These are phyloP conservation scores for Toxotes chatareus DNA, from an alignment of 2,113 vertebrate species.

Conservation along the genomic window DNA sequence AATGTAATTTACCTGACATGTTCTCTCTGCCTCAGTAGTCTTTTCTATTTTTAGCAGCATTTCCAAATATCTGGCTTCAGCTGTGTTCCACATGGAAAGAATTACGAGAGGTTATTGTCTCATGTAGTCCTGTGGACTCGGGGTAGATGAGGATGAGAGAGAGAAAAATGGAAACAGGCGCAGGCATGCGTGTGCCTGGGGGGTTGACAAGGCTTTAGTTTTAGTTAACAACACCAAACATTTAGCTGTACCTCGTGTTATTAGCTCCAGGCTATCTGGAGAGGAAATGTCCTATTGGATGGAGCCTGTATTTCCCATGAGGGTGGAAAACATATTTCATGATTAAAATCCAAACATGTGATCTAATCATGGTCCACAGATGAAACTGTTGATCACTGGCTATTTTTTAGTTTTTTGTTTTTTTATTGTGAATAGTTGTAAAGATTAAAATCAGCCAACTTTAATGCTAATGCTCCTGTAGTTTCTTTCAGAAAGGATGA, in stretches of 20 bases:
- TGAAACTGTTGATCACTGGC: neutral
- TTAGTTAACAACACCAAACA: slow-evolving; percentile 44
- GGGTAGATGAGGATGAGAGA: slow-evolving; percentile 11
- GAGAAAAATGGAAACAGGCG: neutral
- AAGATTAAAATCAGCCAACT: neutral
- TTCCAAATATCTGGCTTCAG: slow-evolving; percentile 47
- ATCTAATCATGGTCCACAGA: slow-evolving; percentile 4
- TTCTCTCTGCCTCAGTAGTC: neutral
- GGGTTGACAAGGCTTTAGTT: slow-evolving; percentile 38
- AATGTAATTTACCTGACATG: slow-evolving; percentile 43
- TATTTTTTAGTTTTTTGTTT: neutral
- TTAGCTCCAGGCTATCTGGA: slow-evolving; percentile 37
- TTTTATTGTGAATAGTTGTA: neutral
- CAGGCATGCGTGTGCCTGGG: neutral
- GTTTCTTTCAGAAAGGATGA: neutral
- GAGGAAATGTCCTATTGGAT: slow-evolving; percentile 12
- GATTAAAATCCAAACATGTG: slow-evolving; percentile 8
- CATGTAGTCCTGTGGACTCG: neutral
- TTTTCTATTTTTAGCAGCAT: slow-evolving; percentile 51
- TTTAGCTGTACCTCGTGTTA: slow-evolving; percentile 11
- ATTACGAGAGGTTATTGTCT: slow-evolving; percentile 27
- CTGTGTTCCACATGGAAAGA: slow-evolving; percentile 28
- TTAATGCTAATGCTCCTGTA: neutral
- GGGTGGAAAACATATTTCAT: slow-evolving; percentile 1
- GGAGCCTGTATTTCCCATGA: slow-evolving; percentile 11